Evolutionary conservation across 2,797 vertebrate species (phyloP).

Genomic region (Phoeniculus purpureus): DNA sequence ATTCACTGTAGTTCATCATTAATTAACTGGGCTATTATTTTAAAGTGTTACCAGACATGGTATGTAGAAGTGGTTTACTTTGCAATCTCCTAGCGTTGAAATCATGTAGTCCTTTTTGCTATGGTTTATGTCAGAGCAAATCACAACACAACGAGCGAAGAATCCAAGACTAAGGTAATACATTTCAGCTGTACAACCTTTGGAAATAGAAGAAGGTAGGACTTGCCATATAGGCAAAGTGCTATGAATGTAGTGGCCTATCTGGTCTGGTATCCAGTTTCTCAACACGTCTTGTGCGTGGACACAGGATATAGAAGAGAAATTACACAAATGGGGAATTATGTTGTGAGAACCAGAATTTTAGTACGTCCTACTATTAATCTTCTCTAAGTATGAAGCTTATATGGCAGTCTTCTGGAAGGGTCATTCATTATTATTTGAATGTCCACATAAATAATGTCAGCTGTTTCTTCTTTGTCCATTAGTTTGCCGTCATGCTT

Average conservation of each 20-base stretch:
- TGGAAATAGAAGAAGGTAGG: conserved; percentile 28
- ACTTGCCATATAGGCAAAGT: not conserved
- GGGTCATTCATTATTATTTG: not conserved
- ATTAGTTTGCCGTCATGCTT: not conserved
- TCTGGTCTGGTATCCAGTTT: conserved; percentile 7
- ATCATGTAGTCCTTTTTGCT: conserved; percentile 74
- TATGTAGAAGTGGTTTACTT: conserved; percentile 85
- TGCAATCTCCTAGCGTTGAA: conserved; percentile 80
- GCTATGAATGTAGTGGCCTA: not conserved
- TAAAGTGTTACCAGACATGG: conserved; percentile 86
- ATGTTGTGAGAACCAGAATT: not conserved
- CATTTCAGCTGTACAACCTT: conserved; percentile 68
- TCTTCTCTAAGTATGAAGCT: not conserved
- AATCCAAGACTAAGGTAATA: conserved; percentile 62
- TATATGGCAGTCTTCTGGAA: not conserved
- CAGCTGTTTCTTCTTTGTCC: conserved; percentile 6
- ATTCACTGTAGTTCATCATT: conserved; percentile 83
- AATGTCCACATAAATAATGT: not conserved
- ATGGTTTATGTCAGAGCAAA: conserved; percentile 81
- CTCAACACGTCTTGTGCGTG: not conserved
- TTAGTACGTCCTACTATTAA: not conserved
- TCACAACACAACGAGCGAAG: conserved; percentile 71
- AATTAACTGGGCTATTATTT: conserved; percentile 83
- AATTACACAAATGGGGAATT: conserved; percentile 10
- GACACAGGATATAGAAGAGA: not conserved